These are phyloP conservation scores for Nothoprocta pentlandii DNA, from an alignment of 2,113 vertebrate genomes.

Conservation along the genomic window DNA sequence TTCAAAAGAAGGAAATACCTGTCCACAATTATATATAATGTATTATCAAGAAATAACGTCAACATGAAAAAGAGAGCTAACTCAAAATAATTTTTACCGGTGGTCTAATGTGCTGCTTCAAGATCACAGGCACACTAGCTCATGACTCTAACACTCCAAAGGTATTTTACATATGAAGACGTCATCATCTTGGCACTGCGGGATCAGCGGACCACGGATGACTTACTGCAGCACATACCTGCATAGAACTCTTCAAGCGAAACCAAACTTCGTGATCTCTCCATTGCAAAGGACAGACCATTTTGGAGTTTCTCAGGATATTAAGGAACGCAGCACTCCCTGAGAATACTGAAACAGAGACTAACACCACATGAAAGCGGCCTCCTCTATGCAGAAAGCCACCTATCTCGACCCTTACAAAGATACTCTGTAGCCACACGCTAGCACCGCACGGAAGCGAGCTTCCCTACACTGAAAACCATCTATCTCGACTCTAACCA, in stretches of 20 bases:
- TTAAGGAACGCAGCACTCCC: not conserved
- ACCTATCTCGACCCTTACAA: too few species aligned
- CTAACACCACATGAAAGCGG: not conserved
- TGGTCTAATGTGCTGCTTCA: not conserved
- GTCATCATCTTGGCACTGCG: not conserved
- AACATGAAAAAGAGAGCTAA: not conserved
- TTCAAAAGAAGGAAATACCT: not conserved
- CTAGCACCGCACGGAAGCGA: not conserved
- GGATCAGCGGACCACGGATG: not conserved
- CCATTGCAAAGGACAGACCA: not conserved
- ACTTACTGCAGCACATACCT: not conserved
- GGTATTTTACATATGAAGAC: not conserved
- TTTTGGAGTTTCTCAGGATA: not conserved
- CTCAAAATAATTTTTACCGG: not conserved
- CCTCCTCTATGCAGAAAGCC: not conserved
- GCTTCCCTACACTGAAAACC: not conserved
- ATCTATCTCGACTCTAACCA: not conserved
- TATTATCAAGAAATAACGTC: not conserved
- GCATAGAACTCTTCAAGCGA: not conserved
- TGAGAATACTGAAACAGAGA: not conserved
- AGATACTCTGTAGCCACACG: not conserved
- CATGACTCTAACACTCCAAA: not conserved
- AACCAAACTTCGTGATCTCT: not conserved
- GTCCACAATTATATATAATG: accelerated
- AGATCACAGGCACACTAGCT: not conserved